Evolutionary conservation across 2,113 vertebrate species (phyloP), one percentile per base, ranked within the genome.

Genomic region (Melanerpes aurifrons): DNA sequence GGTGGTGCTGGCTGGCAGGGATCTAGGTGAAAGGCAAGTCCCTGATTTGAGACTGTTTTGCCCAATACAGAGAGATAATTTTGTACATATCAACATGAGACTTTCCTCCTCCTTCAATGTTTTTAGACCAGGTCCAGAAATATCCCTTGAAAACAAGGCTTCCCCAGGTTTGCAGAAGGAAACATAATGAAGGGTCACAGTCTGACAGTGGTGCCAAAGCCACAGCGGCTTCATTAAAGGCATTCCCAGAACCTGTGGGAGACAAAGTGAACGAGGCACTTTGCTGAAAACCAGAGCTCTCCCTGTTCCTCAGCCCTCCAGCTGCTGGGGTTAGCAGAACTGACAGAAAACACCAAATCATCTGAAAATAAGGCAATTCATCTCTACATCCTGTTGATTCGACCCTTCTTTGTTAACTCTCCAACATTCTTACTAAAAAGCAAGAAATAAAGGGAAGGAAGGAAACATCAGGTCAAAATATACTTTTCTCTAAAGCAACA

Each of bases 351-450:
- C 26, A 8, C 3, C 29, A 18, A 68, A 57, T 5, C 5, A 47
- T 29, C 63, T 76, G 28, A 4, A 71, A 86, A 37, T 10, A 37
- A 66, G 7, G 43, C 21, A 15, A 54, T 58, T 12, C 2, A 4
- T 1, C 62, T 22, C 4, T 7, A 25, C 9, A 0, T 1, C 11
- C 3, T 12, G 4, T 21, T 20, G 82, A 14, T 3, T 43, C 25
- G 4, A 14, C 2, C 19, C 14, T 50, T 45, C 37, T 45, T 84
- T 21, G 31, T 4, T 8, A 78, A 40, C 6, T 6, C 43, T 75
- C n/a, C 6, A 12, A 43, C 7, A 26, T 28, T 5, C 81, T 32
- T 19, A n/a, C 12, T 77, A 28, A 9, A 80, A 53, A 16, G 3
- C 0, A 0, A 31, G 10, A 9, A 48, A 54, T 12, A 78, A 78